A percentile compares a stretch with the other conserved stretches of the same genome.
Evolutionary conservation across 2,888 invertebrate species (phyloP).

Genomic region (Boloria euphrosyne): DNA sequence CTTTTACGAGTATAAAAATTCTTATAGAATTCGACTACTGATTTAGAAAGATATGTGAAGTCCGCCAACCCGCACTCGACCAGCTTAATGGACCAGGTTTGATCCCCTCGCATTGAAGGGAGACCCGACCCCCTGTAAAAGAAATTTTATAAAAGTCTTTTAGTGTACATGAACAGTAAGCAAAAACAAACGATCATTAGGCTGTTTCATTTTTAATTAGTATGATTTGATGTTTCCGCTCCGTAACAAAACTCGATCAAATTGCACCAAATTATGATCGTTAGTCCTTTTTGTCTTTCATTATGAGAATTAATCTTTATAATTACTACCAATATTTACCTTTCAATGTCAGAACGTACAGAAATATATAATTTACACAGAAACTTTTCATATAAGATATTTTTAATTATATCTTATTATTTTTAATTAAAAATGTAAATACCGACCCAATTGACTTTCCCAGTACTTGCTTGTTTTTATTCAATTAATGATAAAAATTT

Average conservation of each 20-base stretch:
- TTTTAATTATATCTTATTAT: slow-evolving; percentile 17
- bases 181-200: slow-evolving; percentile 58
- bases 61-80: too few relatives aligned
- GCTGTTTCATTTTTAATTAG: slow-evolving; percentile 61
- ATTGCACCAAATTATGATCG: slow-evolving; percentile 46
- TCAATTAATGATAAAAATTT: slow-evolving; percentile 11
- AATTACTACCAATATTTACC: slow-evolving; percentile 24
- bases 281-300: slow-evolving; percentile 36
- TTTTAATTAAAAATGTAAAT: slow-evolving; percentile 20
- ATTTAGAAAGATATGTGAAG: too few relatives aligned
- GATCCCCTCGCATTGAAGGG: too few relatives aligned
- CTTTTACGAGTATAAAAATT: too few relatives aligned
- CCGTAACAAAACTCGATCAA: slow-evolving; percentile 49
- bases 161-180: slow-evolving; percentile 6
- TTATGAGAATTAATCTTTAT: slow-evolving; percentile 36
- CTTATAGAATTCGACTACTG: too few relatives aligned
- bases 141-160: not conserved
- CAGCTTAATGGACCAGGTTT: too few relatives aligned
- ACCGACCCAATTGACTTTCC: slow-evolving; percentile 11
- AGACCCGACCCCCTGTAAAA: not conserved
- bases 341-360: slow-evolving; percentile 17
- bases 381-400: not conserved
- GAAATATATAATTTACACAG: slow-evolving; percentile 13
- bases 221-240: slow-evolving; percentile 66
- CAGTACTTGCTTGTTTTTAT: slow-evolving; percentile 17